Conservation (phyloP, 2,113 vertebrate genomes). For the Callionymus lyra region DNA sequence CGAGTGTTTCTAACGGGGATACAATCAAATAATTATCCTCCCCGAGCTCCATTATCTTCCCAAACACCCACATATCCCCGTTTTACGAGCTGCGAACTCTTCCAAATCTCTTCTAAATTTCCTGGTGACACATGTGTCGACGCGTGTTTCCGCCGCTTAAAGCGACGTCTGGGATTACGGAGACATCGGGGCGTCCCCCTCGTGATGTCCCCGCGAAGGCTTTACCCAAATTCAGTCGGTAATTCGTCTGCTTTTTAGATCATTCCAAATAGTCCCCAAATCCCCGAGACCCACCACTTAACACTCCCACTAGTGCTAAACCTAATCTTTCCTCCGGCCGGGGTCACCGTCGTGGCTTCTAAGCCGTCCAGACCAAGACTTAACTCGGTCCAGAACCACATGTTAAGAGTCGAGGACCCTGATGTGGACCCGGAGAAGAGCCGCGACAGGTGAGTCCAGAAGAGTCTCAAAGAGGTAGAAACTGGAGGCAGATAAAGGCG, state of each 20-base stretch:
- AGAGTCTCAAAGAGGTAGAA: constrained; percentile 22
- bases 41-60: constrained; percentile 20
- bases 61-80: constrained; percentile 19
- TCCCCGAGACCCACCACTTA: constrained; percentile 46
- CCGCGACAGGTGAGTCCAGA: constrained; percentile 10
- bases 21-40: constrained; percentile 34
- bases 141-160: constrained; percentile 12
- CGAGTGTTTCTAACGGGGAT: constrained; percentile 16
- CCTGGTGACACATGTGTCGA: constrained; percentile 2
- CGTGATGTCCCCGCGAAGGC: constrained; percentile 38
- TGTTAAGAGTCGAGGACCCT: too few relatives aligned
- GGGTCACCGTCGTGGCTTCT: constrained; percentile 50
- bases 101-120: constrained; percentile 5
- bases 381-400: neutral
- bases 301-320: constrained; percentile 54
- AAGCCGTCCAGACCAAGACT: constrained; percentile 24
- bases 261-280: constrained; percentile 48
- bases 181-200: constrained; percentile 32
- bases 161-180: constrained; percentile 36
- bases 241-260: constrained; percentile 55
- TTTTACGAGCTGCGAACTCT: constrained; percentile 3
- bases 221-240: constrained; percentile 43
- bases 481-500: constrained; percentile 35
- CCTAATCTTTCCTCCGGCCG: constrained; percentile 43
- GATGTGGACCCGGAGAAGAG: too few relatives aligned